phyloP scores from a whole-genome alignment of 2,113 vertebrate species.

The Pterocles orientalis region DNA sequence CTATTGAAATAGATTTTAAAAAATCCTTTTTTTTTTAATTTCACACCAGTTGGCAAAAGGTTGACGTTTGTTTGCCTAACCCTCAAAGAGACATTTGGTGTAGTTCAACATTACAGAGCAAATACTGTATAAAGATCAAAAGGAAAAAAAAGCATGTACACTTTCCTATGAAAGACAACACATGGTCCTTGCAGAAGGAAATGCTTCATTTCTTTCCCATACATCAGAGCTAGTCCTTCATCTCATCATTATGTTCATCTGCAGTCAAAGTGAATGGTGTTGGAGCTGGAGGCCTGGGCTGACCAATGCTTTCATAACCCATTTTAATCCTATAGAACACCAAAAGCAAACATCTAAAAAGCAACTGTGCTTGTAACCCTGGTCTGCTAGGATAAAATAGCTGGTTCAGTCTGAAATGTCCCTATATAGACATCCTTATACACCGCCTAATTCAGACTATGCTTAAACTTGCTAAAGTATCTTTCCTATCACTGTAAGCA shows the following conservation, averaged over 20 bases:
- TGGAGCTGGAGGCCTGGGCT: neutral
- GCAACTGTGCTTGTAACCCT: neutral
- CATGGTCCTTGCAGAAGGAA: conserved; percentile 43
- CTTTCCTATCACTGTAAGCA: neutral
- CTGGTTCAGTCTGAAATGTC: neutral
- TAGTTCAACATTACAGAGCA: conserved; percentile 41
- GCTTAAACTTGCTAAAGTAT: neutral
- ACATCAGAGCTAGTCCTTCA: conserved; percentile 35
- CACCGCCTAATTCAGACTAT: neutral
- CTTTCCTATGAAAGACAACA: conserved; percentile 39
- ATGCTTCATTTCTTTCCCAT: conserved; percentile 44
- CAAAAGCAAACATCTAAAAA: neutral
- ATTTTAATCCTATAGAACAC: neutral
- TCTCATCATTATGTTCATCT: conserved; percentile 20
- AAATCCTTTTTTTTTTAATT: conserved; percentile 7
- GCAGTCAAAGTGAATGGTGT: conserved; percentile 5
- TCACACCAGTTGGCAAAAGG: conserved; percentile 50
- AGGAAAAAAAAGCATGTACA: neutral
- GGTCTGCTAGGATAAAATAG: neutral
- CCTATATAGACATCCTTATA: neutral
- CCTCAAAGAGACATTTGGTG: conserved; percentile 43
- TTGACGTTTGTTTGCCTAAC: conserved; percentile 54
- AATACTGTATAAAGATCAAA: conserved; percentile 48
- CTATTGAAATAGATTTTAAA: conserved; percentile 36
- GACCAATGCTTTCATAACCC: neutral